phyloP scores from a whole-genome alignment of 2,797 vertebrate species.

The Etheostoma perlongum region DNA sequence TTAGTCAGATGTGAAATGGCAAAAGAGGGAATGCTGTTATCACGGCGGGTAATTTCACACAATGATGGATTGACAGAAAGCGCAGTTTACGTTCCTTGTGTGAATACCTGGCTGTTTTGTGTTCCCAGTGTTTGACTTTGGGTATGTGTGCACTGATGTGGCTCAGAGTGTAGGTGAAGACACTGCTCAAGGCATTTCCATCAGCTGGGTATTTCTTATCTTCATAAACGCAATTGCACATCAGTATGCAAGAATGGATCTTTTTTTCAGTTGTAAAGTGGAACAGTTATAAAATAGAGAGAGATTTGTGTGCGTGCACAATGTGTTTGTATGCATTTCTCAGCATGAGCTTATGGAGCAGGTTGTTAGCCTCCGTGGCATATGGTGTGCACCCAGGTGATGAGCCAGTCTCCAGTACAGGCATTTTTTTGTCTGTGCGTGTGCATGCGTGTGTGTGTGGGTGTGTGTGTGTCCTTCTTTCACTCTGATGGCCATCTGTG shows the following conservation, averaged over 20 bases:
- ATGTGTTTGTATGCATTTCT: conserved; percentile 60
- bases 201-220: conserved; percentile 69
- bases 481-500: conserved; percentile 87
- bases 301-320: conserved; percentile 41
- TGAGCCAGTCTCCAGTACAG: conserved; percentile 68
- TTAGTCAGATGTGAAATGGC: conserved; percentile 71
- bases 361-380: conserved; percentile 80
- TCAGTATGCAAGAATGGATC: conserved; percentile 68
- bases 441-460: conserved; percentile 26
- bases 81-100: conserved; percentile 48
- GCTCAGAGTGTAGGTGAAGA: conserved; percentile 57
- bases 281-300: conserved; percentile 55
- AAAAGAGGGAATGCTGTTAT: conserved; percentile 45
- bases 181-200: conserved; percentile 65
- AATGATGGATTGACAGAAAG: conserved; percentile 66
- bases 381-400: conserved; percentile 85
- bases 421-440: conserved; percentile 45
- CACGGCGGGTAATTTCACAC: conserved; percentile 63
- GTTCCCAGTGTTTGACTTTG: conserved; percentile 51
- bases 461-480: conserved; percentile 53
- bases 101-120: conserved; percentile 44
- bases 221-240: conserved; percentile 61
- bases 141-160: conserved; percentile 51
- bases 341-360: conserved; percentile 70
- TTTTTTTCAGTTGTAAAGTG: conserved; percentile 37